Evolutionary conservation across 1,140 invertebrate species (phyloP).

Genomic region (Apocrypta bakeri): DNA sequence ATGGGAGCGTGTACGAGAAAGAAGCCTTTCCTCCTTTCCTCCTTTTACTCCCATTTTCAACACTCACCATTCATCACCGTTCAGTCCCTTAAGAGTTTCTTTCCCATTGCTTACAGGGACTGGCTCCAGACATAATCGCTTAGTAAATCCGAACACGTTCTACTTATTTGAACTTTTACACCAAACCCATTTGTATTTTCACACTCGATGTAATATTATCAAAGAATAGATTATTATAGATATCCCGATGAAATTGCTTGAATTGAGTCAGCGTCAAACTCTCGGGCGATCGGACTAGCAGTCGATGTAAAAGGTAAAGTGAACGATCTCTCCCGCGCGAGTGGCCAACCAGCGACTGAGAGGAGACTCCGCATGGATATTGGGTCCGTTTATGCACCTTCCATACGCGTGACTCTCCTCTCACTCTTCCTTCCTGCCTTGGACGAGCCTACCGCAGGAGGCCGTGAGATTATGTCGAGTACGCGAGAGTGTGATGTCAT

Average conservation of each 20-base stretch:
- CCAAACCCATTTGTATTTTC: constrained; percentile 33
- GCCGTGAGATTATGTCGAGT: constrained; percentile 29
- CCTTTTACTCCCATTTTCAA: neutral
- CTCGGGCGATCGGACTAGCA: too few species aligned
- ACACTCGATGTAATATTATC: constrained; percentile 24
- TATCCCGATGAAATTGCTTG: too few species aligned
- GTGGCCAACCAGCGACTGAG: neutral
- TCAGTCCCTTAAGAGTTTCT: neutral
- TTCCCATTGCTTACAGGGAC: neutral
- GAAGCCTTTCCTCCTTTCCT: neutral
- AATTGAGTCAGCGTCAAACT: too few species aligned
- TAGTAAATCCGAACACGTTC: constrained; percentile 2
- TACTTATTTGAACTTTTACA: constrained; percentile 34
- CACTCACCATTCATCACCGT: constrained; percentile 27
- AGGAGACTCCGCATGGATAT: neutral
- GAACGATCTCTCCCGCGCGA: neutral
- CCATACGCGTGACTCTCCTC: neutral
- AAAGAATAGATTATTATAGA: too few species aligned
- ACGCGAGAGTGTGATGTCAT: constrained; percentile 24
- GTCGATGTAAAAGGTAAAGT: neutral
- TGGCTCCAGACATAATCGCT: constrained; percentile 19
- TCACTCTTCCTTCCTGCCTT: neutral
- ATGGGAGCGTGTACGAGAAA: neutral
- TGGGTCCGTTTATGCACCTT: constrained; percentile 16
- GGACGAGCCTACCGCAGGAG: constrained; percentile 1